Evolutionary conservation across 2,797 vertebrate genomes (phyloP), one percentile per base, ranked within the genome.

Genomic region (Cynodonichthys magdalenae): DNA sequence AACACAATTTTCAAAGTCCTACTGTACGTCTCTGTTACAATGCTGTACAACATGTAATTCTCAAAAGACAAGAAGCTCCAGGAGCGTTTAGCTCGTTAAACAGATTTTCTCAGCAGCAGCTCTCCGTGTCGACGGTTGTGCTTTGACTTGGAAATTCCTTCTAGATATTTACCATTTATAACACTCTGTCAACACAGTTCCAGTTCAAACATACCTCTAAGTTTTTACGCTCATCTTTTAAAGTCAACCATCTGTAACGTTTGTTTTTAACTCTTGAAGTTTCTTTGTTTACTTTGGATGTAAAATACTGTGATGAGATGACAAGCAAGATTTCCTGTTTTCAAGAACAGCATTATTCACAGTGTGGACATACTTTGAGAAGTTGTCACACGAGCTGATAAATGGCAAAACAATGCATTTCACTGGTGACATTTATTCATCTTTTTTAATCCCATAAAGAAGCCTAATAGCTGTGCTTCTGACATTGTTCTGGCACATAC

Each of bases 101-200:
- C 18, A n/a, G 31, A 27, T 17, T 5, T 6, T 50, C 10, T n/a
- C 15, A 39, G 58, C 9, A 6, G 44, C 17, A 45, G 11, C 17
- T 29, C 24, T 18, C 6, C 4, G 24, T 6, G 15, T 45, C 45
- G 19, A 8, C 31, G 18, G 15, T 15, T 36, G 18, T 28, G n/a
- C 36, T 48, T 42, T 29, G 34, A 42, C 27, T 15, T 28, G 0
- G 15, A 36, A 41, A 31, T 39, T 60, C 0, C 8, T 63, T 4
- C 19, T 34, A 19, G 1, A 31, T 29, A 46, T 59, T 56, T 62
- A 24, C 11, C 39, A 50, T 11, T 11, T 36, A 6, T 27, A 45
- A n/a, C 50, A 17, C 7, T 61, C 31, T 29, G 34, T 54, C 53
- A 55, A 50, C 39, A 51, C 18, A 29, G n/a, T 49, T 59, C 55